A percentile compares a stretch with the other conserved stretches of the same genome.
Conservation (phyloP, 1,140 invertebrate species). For the Bombus waltoni region DNA sequence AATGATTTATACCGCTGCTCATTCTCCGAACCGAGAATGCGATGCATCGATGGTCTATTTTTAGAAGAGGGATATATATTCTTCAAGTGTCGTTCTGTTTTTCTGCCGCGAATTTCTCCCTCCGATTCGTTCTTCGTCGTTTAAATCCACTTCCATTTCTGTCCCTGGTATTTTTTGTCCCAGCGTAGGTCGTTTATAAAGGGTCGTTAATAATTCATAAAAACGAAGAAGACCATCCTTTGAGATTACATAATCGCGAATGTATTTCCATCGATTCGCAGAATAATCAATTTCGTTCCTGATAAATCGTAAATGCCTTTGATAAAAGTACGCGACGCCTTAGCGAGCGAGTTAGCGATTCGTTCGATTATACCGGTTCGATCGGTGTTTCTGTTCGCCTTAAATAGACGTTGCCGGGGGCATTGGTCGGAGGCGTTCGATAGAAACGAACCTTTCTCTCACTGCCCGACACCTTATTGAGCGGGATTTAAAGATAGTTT, state of each 20-base stretch:
- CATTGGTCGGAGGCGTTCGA: constrained; percentile 50
- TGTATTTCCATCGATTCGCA: neutral
- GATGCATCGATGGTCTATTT: constrained; percentile 40
- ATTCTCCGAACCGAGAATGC: constrained; percentile 23
- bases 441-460: constrained; percentile 40
- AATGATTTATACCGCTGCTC: constrained; percentile 21
- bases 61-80: constrained; percentile 13
- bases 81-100: constrained; percentile 18
- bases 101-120: neutral
- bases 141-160: neutral
- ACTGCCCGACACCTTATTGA: constrained; percentile 42
- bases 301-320: constrained; percentile 18
- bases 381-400: constrained; percentile 31
- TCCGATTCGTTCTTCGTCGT: neutral
- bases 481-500: constrained; percentile 65
- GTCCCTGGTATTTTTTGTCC: neutral
- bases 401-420: constrained; percentile 51
- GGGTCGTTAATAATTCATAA: neutral
- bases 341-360: neutral
- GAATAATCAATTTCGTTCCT: neutral
- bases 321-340: neutral
- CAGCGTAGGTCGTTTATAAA: neutral
- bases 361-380: constrained; percentile 20
- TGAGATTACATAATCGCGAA: neutral
- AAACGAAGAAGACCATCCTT: neutral